These are phyloP conservation scores for Lontra canadensis DNA, from an alignment of 2,113 vertebrate genomes.

Conservation along the genomic window DNA sequence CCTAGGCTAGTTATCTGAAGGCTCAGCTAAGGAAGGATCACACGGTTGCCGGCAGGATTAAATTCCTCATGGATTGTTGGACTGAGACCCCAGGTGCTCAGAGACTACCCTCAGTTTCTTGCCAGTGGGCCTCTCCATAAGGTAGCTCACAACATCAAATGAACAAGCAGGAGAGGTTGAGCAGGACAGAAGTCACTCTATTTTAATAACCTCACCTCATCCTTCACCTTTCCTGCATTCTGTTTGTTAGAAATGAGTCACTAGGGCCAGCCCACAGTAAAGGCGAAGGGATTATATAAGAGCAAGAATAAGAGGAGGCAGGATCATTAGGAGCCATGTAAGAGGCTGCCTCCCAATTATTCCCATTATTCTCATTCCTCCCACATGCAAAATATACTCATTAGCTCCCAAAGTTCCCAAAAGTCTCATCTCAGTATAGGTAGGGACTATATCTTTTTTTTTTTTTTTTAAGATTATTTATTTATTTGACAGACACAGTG, in stretches of 20 bases:
- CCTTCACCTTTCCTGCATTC: background rate
- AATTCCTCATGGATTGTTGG: background rate
- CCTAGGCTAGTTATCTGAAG: background rate
- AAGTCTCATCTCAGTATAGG: background rate
- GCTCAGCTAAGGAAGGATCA: background rate
- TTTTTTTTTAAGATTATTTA: background rate
- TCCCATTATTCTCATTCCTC: background rate
- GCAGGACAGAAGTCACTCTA: background rate
- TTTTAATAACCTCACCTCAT: slow-evolving; percentile 6
- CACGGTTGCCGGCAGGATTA: background rate
- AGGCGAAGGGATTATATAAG: background rate
- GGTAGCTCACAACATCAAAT: background rate
- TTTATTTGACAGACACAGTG: no score
- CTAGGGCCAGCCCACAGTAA: background rate
- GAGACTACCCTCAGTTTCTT: background rate
- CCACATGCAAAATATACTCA: background rate
- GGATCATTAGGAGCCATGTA: background rate
- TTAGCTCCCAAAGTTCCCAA: background rate
- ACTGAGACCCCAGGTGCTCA: background rate
- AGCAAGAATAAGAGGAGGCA: background rate
- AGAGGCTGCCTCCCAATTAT: background rate
- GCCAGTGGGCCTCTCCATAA: background rate
- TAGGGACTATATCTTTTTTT: background rate
- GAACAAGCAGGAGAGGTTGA: background rate
- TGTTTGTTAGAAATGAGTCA: background rate